Base-by-base conservation (phyloP, 1,140 invertebrate genomes). In the Aphelenchoides fujianensis region DNA sequence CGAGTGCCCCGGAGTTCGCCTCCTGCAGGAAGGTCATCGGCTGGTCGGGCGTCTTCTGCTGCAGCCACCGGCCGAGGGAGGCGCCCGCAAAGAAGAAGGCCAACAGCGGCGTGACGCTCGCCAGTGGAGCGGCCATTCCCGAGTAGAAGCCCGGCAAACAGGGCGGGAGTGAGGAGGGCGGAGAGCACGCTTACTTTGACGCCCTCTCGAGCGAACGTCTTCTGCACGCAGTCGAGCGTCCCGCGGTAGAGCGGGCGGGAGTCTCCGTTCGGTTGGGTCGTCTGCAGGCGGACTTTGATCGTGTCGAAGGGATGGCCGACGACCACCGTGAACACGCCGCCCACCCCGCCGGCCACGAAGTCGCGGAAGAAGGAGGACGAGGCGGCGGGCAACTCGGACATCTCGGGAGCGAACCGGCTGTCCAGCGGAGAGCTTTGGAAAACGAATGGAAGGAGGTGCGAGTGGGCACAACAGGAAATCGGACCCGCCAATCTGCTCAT, bases 11-110 rank as follows among this genome's bases (percentile, higher is more conserved):
- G 75, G 0, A 75, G 12, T 2, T 53, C 53, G 27, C 55, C 55
- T 61, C 74, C 76, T 12, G 72, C 74, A 57, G 79, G 79, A 59
- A 48, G 23, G 12, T 48, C 12, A 48, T 16, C 41, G 12, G 41
- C n/a, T n/a, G n/a, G n/a, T n/a, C n/a, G n/a, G n/a, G n/a, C n/a
- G n/a, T n/a, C n/a, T n/a, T n/a, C n/a, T 48, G 23, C 12, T 80
- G 90, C 2, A 85, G 87, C 72, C 89, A 90, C 84, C 95, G 95
- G 0, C 94, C 95, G 3, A 97, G 85, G 12, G 93, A 92, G 87
- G 91, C 97, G 19, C 94, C 94, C 77, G n/a, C n/a, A n/a, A n/a
- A n/a, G 95, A 90, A 86, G 98, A 98, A 90, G 0, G 96, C 88
- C 86, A 88, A 89, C 82, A 89, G 88, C 2, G 89, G 89, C 7